phyloP scores from a whole-genome alignment of 2,113 vertebrate genomes.

The Ranitomeya variabilis region DNA sequence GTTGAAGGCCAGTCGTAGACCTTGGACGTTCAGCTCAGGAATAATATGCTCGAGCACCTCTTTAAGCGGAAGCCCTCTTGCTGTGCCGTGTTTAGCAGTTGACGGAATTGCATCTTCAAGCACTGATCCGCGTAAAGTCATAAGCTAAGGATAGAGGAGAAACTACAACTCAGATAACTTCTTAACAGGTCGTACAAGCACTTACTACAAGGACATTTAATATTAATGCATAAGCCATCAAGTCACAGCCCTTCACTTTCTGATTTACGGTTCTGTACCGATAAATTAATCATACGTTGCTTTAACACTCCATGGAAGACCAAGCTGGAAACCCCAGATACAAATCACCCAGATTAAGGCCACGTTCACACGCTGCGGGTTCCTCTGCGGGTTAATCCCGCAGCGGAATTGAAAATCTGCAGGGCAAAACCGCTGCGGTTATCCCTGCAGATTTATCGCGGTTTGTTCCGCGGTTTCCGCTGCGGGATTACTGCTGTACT shows the following conservation, averaged over 20 bases:
- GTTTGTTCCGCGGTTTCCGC: too few species aligned
- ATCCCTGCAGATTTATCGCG: too few species aligned
- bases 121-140: conserved; percentile 87
- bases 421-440: too few species aligned
- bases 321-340: background rate
- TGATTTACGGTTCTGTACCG: background rate
- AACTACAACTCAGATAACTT: background rate
- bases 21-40: conserved; percentile 89
- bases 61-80: conserved; percentile 87
- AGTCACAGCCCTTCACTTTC: background rate
- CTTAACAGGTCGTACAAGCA: background rate
- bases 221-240: background rate
- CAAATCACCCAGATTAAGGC: background rate
- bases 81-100: conserved; percentile 89
- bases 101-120: conserved; percentile 92
- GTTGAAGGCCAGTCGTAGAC: conserved; percentile 90
- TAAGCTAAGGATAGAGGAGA: conserved; percentile 74
- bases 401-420: too few species aligned
- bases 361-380: too few species aligned
- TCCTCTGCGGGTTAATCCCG: too few species aligned
- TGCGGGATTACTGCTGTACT: too few species aligned
- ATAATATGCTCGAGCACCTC: conserved; percentile 91
- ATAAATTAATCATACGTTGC: background rate
- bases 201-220: conserved; percentile 15
- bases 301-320: background rate